A percentile compares a stretch with the other conserved stretches of the same genome.
phyloP scores from a whole-genome alignment of 2,888 invertebrate genomes.

The Horisme vitalbata region DNA sequence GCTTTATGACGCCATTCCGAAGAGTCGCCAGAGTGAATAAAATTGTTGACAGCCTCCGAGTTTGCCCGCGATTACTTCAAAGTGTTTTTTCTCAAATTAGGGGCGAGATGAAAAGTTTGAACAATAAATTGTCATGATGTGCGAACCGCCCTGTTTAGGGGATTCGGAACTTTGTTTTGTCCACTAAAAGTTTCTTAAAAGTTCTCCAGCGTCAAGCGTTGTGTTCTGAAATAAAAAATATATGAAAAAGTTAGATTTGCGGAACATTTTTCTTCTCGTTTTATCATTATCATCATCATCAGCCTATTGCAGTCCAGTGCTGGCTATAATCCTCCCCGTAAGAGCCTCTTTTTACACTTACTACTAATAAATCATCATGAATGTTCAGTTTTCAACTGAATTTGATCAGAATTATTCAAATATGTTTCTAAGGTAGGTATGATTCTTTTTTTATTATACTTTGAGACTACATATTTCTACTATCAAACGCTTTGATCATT shows the following conservation, averaged over 20 bases:
- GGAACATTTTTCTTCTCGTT: background rate
- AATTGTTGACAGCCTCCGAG: conserved; percentile 54
- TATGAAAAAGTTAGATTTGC: no score
- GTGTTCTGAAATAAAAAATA: conserved; percentile 7
- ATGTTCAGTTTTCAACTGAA: no score
- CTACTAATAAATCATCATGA: no score
- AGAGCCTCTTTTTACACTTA: no score
- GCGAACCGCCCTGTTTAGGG: conserved; percentile 35
- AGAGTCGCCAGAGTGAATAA: conserved; percentile 50
- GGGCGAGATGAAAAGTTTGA: conserved; percentile 44
- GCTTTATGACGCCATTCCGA: conserved; percentile 66
- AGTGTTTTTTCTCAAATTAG: conserved; percentile 41
- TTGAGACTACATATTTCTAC: no score
- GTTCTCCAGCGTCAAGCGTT: conserved; percentile 11
- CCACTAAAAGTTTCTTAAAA: conserved; percentile 21
- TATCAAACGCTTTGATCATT: no score
- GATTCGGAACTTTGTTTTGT: conserved; percentile 26
- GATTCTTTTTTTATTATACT: no score
- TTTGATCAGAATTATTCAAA: no score
- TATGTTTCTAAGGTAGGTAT: no score
- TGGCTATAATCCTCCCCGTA: no score
- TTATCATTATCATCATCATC: no score
- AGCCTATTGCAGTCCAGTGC: no score
- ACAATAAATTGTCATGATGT: conserved; percentile 55
- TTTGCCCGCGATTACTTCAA: conserved; percentile 38